phyloP scores from a whole-genome alignment of 1,140 invertebrate genomes.

The Psix sp. region DNA sequence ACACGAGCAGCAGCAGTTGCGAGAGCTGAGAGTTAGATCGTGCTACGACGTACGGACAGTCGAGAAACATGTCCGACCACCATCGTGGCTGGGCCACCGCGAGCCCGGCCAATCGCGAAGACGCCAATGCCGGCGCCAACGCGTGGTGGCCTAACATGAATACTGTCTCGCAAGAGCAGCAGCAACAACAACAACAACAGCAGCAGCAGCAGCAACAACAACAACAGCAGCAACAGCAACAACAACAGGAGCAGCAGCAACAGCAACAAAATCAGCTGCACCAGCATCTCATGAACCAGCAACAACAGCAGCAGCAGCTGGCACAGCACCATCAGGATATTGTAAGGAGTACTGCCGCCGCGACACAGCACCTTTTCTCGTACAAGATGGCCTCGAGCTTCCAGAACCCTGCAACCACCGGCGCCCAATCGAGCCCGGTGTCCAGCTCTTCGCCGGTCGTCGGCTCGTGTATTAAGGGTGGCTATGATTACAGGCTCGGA shows the following conservation, averaged over 20 bases:
- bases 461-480: conserved; percentile 72
- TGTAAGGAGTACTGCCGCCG: conserved; percentile 79
- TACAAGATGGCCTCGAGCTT: conserved; percentile 91
- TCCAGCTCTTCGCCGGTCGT: conserved; percentile 74
- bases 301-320: conserved; percentile 65
- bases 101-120: conserved; percentile 76
- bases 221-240: conserved; percentile 76
- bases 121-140: conserved; percentile 64
- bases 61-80: conserved; percentile 73
- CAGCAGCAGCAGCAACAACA: conserved; percentile 74
- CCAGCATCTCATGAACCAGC: conserved; percentile 65
- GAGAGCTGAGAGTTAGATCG: too few species aligned
- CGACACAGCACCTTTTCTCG: conserved; percentile 85
- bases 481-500: conserved; percentile 81
- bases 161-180: conserved; percentile 73
- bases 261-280: conserved; percentile 72
- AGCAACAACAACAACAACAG: conserved; percentile 68
- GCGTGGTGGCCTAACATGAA: conserved; percentile 75
- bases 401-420: conserved; percentile 82
- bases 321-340: conserved; percentile 74
- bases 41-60: conserved; percentile 49
- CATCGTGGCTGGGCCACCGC: conserved; percentile 75
- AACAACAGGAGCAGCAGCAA: conserved; percentile 77
- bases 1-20: background rate
- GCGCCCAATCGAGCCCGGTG: conserved; percentile 73